Conservation (phyloP, 2,113 vertebrate genomes). For the Catharus bicknelli region DNA sequence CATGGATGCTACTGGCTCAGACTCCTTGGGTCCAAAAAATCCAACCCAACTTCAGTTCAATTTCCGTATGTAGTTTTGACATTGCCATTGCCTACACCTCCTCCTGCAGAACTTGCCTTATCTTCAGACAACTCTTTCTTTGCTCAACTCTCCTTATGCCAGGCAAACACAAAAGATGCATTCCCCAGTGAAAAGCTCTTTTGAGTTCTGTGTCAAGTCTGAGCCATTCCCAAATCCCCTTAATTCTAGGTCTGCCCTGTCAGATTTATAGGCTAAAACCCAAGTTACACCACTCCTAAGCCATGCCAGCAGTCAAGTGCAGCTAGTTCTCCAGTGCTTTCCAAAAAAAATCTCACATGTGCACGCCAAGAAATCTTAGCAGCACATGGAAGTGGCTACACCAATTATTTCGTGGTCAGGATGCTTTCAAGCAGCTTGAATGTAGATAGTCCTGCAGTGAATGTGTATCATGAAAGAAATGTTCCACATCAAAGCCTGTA, state of each 20-base stretch:
- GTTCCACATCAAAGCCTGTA: conserved; percentile 30
- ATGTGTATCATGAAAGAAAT: neutral
- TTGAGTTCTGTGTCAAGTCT: neutral
- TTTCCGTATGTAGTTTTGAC: neutral
- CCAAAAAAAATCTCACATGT: neutral
- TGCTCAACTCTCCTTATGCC: neutral
- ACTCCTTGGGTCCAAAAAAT: neutral
- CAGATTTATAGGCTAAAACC: neutral
- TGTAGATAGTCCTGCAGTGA: conserved; percentile 11
- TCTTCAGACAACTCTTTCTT: neutral
- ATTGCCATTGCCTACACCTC: neutral
- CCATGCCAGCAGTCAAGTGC: neutral
- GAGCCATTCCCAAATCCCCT: neutral
- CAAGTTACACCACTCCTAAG: neutral
- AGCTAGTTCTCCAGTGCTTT: neutral
- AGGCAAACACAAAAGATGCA: neutral
- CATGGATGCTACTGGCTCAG: neutral
- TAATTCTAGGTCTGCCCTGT: neutral
- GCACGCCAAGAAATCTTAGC: conserved; percentile 10
- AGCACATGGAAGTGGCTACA: neutral
- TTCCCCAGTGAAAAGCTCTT: neutral
- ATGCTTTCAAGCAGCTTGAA: neutral
- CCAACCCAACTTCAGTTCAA: neutral
- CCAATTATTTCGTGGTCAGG: neutral
- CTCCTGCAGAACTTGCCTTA: neutral